These are phyloP conservation scores for Scortum barcoo DNA, from an alignment of 2,113 vertebrate species.

Conservation along the genomic window DNA sequence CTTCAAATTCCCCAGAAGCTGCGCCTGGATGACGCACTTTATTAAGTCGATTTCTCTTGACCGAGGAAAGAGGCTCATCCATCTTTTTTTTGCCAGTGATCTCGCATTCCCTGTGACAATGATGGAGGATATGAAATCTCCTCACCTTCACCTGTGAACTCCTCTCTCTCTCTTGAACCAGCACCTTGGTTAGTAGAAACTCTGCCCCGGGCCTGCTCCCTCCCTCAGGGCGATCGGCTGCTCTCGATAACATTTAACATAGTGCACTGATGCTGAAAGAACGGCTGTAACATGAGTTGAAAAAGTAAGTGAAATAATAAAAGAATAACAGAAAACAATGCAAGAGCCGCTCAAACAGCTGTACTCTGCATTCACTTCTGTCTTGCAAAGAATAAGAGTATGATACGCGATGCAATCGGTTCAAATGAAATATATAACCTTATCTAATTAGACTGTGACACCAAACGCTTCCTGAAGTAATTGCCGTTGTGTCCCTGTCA, in stretches of 20 bases:
- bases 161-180: constrained; percentile 20
- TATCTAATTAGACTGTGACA: constrained; percentile 76
- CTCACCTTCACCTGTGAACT: constrained; percentile 63
- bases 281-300: constrained; percentile 15
- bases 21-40: constrained; percentile 23
- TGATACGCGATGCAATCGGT: constrained; percentile 59
- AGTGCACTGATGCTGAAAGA: constrained; percentile 23
- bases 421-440: constrained; percentile 73
- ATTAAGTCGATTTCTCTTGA: constrained; percentile 28
- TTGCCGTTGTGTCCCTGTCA: constrained; percentile 76
- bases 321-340: constrained; percentile 31
- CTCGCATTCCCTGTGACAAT: constrained; percentile 35
- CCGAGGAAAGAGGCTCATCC: constrained; percentile 34
- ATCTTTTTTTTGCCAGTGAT: constrained; percentile 44
- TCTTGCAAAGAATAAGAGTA: constrained; percentile 42
- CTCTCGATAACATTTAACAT: constrained; percentile 43
- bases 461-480: constrained; percentile 65
- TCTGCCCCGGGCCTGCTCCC: constrained; percentile 43
- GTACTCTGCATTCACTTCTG: constrained; percentile 10
- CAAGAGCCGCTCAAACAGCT: not conserved
- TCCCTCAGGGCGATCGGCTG: constrained; percentile 60
- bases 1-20: constrained; percentile 39
- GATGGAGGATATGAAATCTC: constrained; percentile 50
- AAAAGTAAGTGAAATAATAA: constrained; percentile 24
- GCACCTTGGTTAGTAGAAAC: constrained; percentile 29